Conservation (phyloP, 2,113 vertebrate genomes). For the Poeciliopsis turrubarensis region DNA sequence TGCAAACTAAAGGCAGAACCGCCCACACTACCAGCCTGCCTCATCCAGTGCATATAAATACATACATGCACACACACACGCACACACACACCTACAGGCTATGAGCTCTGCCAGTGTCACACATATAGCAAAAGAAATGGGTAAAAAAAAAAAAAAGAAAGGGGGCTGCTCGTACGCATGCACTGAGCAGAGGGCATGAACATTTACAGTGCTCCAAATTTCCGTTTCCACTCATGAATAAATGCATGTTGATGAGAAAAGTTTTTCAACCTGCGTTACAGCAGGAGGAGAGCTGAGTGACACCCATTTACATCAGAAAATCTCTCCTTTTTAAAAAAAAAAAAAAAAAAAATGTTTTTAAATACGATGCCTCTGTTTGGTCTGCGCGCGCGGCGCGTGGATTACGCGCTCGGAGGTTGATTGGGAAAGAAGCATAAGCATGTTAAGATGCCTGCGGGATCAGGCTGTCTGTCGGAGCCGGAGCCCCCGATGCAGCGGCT, state of each 20-base stretch:
- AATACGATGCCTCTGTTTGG: conserved; percentile 51
- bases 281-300: conserved; percentile 34
- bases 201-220: conserved; percentile 56
- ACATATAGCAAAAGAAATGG: conserved; percentile 45
- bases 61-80: conserved; percentile 69
- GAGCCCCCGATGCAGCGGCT: conserved; percentile 53
- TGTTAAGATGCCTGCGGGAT: conserved; percentile 64
- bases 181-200: conserved; percentile 43
- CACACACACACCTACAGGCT: conserved; percentile 69
- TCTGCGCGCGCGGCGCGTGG: conserved; percentile 43
- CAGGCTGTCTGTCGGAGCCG: conserved; percentile 60
- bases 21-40: conserved; percentile 81
- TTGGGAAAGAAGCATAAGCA: conserved; percentile 36
- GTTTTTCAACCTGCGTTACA: conserved; percentile 26
- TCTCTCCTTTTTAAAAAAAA: background rate
- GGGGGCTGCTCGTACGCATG: conserved; percentile 31
- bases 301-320: conserved; percentile 29
- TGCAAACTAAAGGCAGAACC: conserved; percentile 86
- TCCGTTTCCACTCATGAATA: conserved; percentile 61
- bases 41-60: conserved; percentile 76
- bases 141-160: background rate
- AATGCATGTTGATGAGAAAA: conserved; percentile 69
- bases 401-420: conserved; percentile 58
- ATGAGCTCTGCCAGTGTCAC: conserved; percentile 60
- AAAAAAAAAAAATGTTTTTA: conserved; percentile 12